These are phyloP conservation scores for Dendroctonus valens DNA, from an alignment of 1,140 invertebrate genomes.

Conservation along the genomic window DNA sequence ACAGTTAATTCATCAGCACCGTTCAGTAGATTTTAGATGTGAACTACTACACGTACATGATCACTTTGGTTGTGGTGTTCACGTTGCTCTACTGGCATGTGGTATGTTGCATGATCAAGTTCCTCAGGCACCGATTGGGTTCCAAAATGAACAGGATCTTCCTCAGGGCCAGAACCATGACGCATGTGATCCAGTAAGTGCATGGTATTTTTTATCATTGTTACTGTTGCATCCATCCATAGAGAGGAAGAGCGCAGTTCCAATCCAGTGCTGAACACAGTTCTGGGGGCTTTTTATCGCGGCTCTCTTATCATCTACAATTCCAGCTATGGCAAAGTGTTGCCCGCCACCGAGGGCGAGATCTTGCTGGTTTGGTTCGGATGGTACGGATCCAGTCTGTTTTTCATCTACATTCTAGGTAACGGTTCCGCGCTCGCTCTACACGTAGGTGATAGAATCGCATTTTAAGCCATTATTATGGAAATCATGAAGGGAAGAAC, in stretches of 20 bases:
- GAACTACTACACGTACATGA: constrained; percentile 37
- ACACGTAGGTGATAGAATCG: neutral
- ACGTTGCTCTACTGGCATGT: constrained; percentile 39
- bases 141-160: constrained; percentile 8
- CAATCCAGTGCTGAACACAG: constrained; percentile 6
- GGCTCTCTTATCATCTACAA: constrained; percentile 40
- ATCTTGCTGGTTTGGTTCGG: constrained; percentile 37
- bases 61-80: constrained; percentile 34
- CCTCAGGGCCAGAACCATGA: constrained; percentile 1
- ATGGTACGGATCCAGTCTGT: constrained; percentile 40
- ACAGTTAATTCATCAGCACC: no score
- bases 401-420: constrained; percentile 43
- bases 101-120: constrained; percentile 36
- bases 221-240: neutral
- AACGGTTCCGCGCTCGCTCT: neutral
- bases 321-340: constrained; percentile 36
- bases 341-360: constrained; percentile 32
- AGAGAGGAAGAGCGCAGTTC: constrained; percentile 1
- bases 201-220: neutral
- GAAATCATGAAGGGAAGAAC: constrained; percentile 42
- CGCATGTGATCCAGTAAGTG: constrained; percentile 3
- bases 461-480: constrained; percentile 41
- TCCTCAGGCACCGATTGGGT: constrained; percentile 9
- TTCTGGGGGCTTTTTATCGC: constrained; percentile 29
- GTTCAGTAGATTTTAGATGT: constrained; percentile 31